Evolutionary conservation across 2,888 invertebrate genomes (phyloP), one percentile per base, ranked within the genome.

Genomic region (Chrysolina haemoptera): DNA sequence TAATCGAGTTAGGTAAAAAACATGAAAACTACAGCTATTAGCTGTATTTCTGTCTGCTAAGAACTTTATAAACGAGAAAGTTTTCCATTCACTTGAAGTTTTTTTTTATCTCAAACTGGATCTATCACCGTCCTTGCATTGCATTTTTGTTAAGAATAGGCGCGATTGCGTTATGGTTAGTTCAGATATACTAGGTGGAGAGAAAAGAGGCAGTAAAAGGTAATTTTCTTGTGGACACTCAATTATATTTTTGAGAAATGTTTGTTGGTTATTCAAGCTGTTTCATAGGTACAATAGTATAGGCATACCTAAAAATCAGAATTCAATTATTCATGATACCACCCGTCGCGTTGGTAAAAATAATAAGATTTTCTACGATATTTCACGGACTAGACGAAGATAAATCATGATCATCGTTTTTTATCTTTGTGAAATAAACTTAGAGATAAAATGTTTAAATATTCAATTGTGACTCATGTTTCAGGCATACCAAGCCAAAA

Each of bases 51-150:
- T 22, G 68, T 64, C 66, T 71, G 70, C 66, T n/a, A n/a, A 22
- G 43, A 67, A 69, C 72, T 35, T 43, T 68, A 72, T 50, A 70
- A 73, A 74, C 76, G 81, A 80, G 84, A 85, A 85, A 84, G 84
- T 84, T 80, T 69, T 73, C 75, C 76, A 74, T 74, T 77, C 76
- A 74, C 76, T 78, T 71, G 10, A 46, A 43, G 22, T 69, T 71
- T 1, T 27, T 76, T 80, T 74, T 74, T n/a, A 68, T 74, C 16
- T 62, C 70, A 82, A 82, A 83, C 83, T 84, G 82, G 83, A 84
- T 85, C 81, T 82, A 79, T 68, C 72, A 79, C 82, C 83, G 84
- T 69, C 84, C 84, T 84, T 83, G 84, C 81, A 35, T 70, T 72
- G 72, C 72, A 70, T 74, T 72, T 78, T 77, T 53, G 16, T 35